Conservation (phyloP, 2,888 invertebrate species). For the Seira sanloemensis region DNA sequence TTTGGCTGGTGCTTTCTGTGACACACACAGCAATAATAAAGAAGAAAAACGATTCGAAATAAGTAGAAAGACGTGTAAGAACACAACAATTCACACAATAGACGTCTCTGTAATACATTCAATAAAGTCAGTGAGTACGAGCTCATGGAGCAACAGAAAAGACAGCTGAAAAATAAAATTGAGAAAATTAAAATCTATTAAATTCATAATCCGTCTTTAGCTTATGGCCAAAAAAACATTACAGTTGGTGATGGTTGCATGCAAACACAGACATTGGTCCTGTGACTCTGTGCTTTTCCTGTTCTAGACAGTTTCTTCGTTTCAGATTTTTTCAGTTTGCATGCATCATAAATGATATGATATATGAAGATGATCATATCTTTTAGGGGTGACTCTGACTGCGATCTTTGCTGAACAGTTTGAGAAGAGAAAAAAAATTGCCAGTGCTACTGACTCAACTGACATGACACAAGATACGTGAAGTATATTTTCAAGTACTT, state of each 20-base stretch:
- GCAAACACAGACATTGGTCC: constrained; percentile 2
- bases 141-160: background rate
- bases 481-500: constrained; percentile 37
- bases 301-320: background rate
- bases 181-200: constrained; percentile 65
- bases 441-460: constrained; percentile 20
- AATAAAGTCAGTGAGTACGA: background rate
- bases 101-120: background rate
- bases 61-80: background rate
- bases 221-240: constrained; percentile 50
- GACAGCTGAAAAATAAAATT: constrained; percentile 52
- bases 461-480: background rate
- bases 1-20: background rate
- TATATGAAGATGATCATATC: background rate
- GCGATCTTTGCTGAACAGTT: constrained; percentile 2
- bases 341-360: constrained; percentile 18
- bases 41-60: background rate
- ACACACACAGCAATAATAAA: constrained; percentile 14
- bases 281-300: background rate
- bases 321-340: constrained; percentile 2
- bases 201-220: constrained; percentile 60
- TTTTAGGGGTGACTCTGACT: background rate
- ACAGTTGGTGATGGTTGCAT: constrained; percentile 34
- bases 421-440: constrained; percentile 34
- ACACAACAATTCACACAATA: background rate